Evolutionary conservation across 2,797 vertebrate genomes (phyloP).

Genomic region (Cossypha niveicapilla): DNA sequence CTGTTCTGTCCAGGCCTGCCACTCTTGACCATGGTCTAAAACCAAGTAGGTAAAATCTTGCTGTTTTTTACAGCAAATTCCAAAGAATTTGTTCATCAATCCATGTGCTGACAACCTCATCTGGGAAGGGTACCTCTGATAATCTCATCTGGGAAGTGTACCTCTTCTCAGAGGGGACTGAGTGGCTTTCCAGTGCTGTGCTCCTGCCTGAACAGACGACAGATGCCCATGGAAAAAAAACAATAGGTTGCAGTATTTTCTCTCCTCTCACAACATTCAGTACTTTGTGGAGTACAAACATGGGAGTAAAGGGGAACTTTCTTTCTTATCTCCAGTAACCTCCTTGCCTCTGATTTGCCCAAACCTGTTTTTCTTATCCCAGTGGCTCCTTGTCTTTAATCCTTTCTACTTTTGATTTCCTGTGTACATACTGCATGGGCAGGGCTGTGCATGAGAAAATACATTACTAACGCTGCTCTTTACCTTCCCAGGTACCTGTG

Average conservation of each 20-base stretch:
- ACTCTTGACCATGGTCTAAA: neutral
- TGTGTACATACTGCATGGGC: neutral
- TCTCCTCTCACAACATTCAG: neutral
- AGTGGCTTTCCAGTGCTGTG: neutral
- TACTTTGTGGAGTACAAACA: neutral
- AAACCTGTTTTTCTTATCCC: slow-evolving; percentile 7
- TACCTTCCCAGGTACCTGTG: neutral
- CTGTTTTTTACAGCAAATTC: neutral
- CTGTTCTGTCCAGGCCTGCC: neutral
- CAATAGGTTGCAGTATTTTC: neutral
- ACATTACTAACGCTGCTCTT: neutral
- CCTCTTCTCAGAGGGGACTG: neutral
- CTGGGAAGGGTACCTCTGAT: neutral
- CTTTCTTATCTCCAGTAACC: neutral
- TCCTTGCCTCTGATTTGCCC: neutral
- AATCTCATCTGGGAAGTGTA: neutral
- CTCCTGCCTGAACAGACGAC: neutral
- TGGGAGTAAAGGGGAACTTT: neutral
- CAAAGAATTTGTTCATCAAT: neutral
- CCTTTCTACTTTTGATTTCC: slow-evolving; percentile 20
- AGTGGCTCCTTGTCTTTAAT: neutral
- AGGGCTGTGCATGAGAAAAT: slow-evolving; percentile 21
- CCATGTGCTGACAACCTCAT: neutral
- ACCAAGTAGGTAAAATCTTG: neutral
- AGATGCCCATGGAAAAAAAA: neutral